phyloP scores from a whole-genome alignment of 2,888 invertebrate genomes.

The Cataglyphis rosenhaueri region DNA sequence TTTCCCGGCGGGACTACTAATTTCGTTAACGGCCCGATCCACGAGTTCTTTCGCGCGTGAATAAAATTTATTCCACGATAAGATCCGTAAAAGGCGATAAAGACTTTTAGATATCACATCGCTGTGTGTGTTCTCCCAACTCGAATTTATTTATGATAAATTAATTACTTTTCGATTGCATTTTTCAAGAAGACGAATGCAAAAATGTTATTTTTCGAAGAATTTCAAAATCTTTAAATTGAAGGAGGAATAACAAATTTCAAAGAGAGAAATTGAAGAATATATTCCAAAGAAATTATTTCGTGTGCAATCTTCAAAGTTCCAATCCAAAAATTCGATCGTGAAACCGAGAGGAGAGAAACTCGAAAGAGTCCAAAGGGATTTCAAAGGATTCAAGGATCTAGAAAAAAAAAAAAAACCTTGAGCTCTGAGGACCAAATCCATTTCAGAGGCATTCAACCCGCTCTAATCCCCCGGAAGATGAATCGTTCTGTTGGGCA shows the following conservation, averaged over 20 bases:
- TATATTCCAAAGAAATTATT: not conserved
- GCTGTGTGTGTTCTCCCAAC: not conserved
- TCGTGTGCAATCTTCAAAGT: not conserved
- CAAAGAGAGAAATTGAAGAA: not conserved
- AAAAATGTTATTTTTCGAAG: not conserved
- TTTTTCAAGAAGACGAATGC: not conserved
- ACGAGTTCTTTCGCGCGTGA: conserved; percentile 34
- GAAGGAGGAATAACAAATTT: not conserved
- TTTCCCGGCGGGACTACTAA: conserved; percentile 38
- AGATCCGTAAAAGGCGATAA: conserved; percentile 2
- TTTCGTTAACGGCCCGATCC: conserved; percentile 48
- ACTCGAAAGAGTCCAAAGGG: conserved; percentile 1
- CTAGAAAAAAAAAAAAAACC: conserved; percentile 23
- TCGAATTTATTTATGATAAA: not conserved
- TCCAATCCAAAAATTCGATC: conserved; percentile 4
- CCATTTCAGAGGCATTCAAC: conserved; percentile 48
- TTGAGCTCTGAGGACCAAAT: conserved; percentile 32
- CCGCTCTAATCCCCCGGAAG: conserved; percentile 79
- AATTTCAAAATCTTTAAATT: not conserved
- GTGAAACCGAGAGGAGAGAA: not conserved
- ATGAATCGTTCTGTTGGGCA: conserved; percentile 79
- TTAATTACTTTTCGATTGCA: not conserved
- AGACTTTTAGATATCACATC: conserved; percentile 6
- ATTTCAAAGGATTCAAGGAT: conserved; percentile 9
- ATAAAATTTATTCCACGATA: conserved; percentile 47